A percentile compares a stretch with the other conserved stretches of the same genome.
Conservation (phyloP, 2,797 vertebrate genomes). For the Typhlichthys subterraneus region DNA sequence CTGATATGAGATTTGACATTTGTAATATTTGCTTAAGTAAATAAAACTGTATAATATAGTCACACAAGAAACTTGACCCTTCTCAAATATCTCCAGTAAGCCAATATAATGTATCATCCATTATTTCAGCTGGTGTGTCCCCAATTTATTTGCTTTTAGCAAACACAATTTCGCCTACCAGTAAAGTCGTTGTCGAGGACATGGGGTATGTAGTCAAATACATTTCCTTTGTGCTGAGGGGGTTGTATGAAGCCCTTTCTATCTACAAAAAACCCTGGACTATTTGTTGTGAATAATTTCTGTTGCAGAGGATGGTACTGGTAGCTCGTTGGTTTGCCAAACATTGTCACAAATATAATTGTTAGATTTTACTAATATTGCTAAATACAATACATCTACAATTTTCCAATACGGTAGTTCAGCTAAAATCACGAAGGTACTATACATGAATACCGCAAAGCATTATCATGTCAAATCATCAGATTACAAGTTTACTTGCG, state of each 20-base stretch:
- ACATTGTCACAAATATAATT: slow-evolving; percentile 61
- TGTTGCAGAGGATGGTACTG: slow-evolving; percentile 78
- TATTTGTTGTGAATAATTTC: slow-evolving; percentile 67
- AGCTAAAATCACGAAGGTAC: neutral
- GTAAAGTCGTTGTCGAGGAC: slow-evolving; percentile 67
- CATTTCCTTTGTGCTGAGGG: slow-evolving; percentile 63
- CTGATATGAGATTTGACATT: no score
- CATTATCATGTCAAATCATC: no score
- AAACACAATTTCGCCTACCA: slow-evolving; percentile 38
- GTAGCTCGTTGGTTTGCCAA: slow-evolving; percentile 58
- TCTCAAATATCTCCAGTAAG: no score
- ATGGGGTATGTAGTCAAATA: slow-evolving; percentile 78
- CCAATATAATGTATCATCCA: no score
- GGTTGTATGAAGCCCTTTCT: slow-evolving; percentile 50
- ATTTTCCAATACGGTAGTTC: neutral
- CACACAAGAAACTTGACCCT: no score
- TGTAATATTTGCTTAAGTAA: no score
- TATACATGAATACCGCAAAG: no score
- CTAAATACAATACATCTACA: neutral
- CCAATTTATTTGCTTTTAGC: neutral
- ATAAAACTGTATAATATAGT: no score
- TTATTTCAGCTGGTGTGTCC: neutral
- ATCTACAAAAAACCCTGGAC: slow-evolving; percentile 73
- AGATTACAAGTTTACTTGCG: no score
- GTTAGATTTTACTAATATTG: no score